phyloP scores from a whole-genome alignment of 2,888 invertebrate species.

The Thecophora atra region DNA sequence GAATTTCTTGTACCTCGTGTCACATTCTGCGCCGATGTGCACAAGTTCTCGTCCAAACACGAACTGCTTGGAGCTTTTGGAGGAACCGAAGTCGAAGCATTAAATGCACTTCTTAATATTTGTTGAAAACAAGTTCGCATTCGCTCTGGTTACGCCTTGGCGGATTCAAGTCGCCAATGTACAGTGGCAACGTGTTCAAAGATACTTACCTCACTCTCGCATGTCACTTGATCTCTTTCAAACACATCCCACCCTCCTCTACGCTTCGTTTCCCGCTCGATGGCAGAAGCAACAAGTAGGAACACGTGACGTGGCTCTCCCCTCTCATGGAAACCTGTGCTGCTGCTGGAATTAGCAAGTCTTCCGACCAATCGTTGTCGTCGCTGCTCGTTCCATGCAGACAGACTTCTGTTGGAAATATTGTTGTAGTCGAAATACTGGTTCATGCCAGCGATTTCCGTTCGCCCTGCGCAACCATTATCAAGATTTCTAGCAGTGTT shows the following conservation, averaged over 20 bases:
- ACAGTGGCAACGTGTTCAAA: background rate
- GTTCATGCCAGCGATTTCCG: background rate
- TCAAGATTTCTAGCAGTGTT: background rate
- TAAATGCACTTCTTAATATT: background rate
- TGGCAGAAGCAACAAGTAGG: conserved; percentile 38
- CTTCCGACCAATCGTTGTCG: conserved; percentile 26
- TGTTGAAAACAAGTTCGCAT: background rate
- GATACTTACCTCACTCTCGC: conserved; percentile 4
- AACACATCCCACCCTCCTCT: background rate
- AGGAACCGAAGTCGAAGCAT: conserved; percentile 47
- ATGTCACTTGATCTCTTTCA: background rate
- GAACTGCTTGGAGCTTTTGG: conserved; percentile 58
- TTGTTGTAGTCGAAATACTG: conserved; percentile 6
- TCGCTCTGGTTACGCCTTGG: conserved; percentile 30
- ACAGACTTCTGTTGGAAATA: conserved; percentile 16
- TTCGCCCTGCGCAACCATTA: conserved; percentile 24
- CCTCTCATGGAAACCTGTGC: background rate
- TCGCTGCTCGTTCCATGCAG: background rate
- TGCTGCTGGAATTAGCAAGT: conserved; percentile 1
- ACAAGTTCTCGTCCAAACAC: conserved; percentile 64
- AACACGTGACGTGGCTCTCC: conserved; percentile 18
- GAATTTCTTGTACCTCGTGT: conserved; percentile 14
- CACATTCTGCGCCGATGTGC: conserved; percentile 54
- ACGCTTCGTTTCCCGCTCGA: conserved; percentile 22
- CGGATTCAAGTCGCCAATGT: background rate